Evolutionary conservation across 2,797 vertebrate species (phyloP).

Genomic region (Morelia viridis): DNA sequence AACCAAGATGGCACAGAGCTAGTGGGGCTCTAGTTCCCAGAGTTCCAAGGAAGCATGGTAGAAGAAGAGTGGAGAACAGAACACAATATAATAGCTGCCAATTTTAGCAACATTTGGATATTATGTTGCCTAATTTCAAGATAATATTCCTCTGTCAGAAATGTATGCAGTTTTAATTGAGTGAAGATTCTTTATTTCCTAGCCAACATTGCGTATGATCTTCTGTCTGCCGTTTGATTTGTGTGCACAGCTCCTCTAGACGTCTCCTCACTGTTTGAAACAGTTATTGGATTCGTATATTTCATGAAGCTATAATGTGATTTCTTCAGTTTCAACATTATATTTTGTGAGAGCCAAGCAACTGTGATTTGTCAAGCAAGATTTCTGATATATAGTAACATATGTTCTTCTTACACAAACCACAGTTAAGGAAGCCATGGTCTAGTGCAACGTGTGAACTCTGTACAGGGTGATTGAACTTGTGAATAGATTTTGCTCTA

Average conservation of each 20-base stretch:
- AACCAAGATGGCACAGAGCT: neutral
- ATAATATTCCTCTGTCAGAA: neutral
- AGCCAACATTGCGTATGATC: neutral
- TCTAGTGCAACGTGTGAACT: neutral
- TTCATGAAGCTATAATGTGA: neutral
- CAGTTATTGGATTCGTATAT: neutral
- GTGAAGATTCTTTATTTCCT: constrained; percentile 49
- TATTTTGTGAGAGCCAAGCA: neutral
- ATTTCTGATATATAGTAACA: neutral
- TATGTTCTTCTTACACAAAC: neutral
- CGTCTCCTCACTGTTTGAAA: neutral
- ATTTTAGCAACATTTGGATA: neutral
- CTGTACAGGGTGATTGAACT: neutral
- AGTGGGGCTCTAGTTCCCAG: neutral
- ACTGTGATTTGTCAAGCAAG: neutral
- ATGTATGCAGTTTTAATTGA: constrained; percentile 41
- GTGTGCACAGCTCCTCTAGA: neutral
- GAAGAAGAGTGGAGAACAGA: neutral
- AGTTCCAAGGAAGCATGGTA: neutral
- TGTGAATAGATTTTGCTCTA: neutral
- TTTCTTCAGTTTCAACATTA: neutral
- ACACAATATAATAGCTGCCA: neutral
- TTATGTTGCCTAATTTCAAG: neutral
- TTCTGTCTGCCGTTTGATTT: neutral
- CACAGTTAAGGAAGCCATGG: neutral